Evolutionary conservation across 2,888 invertebrate species (phyloP).

Genomic region (Lasioglossum morio): DNA sequence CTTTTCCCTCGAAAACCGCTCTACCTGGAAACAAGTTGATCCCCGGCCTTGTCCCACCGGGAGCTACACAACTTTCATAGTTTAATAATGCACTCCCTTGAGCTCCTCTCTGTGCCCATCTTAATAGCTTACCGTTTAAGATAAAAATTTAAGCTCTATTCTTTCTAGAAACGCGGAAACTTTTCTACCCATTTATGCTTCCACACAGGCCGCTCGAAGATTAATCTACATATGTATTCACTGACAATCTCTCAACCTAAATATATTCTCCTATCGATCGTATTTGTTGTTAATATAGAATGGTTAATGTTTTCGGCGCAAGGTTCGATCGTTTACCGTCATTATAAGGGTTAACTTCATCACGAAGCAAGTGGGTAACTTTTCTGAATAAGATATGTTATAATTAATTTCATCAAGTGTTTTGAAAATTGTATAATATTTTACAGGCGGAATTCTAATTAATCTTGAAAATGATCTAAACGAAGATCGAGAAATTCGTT

Average conservation of each 20-base stretch:
- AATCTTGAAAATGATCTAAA: no score
- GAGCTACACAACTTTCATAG: neutral
- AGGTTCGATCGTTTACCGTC: no score
- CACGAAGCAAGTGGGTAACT: no score
- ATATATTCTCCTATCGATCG: no score
- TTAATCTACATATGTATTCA: slow-evolving; percentile 42
- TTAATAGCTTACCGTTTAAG: neutral
- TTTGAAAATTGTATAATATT: no score
- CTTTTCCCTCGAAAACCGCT: neutral
- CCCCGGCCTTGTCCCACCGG: neutral
- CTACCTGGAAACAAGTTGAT: neutral
- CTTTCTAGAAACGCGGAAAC: neutral
- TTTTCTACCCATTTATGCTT: neutral
- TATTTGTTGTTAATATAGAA: no score
- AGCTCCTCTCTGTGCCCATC: neutral
- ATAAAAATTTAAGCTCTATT: neutral
- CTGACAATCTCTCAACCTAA: slow-evolving; percentile 39
- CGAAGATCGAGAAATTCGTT: no score
- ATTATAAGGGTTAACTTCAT: no score
- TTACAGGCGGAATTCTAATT: no score
- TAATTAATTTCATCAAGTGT: no score
- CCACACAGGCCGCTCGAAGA: neutral
- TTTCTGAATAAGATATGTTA: no score
- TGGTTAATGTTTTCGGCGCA: no score
- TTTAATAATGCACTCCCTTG: neutral